Evolutionary conservation across 2,888 invertebrate genomes (phyloP).

Genomic region (Diarsia rubi): DNA sequence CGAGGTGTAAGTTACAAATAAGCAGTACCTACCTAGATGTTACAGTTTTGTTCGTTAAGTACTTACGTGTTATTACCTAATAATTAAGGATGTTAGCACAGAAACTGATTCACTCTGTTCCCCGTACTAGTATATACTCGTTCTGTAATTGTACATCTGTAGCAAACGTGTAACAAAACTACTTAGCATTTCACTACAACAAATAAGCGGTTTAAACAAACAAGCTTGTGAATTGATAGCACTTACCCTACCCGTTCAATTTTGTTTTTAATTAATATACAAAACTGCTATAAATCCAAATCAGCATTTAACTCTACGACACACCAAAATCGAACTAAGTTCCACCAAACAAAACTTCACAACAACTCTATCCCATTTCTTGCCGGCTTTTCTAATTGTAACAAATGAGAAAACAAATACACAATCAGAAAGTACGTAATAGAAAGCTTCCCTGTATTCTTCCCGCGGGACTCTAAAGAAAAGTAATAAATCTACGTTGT

Average conservation of each 20-base stretch:
- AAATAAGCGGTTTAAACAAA: no score
- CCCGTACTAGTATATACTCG: no score
- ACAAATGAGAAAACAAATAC: conserved; percentile 59
- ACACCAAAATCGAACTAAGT: background rate
- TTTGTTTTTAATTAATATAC: background rate
- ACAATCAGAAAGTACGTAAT: conserved; percentile 59
- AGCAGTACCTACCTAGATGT: no score
- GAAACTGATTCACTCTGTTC: no score
- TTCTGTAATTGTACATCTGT: no score
- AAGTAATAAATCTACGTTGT: conserved; percentile 60
- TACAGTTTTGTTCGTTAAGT: no score
- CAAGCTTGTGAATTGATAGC: background rate
- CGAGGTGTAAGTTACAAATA: no score
- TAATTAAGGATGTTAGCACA: no score
- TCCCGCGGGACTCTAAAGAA: conserved; percentile 56
- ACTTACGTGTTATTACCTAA: no score
- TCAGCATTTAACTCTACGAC: background rate
- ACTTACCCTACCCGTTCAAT: background rate
- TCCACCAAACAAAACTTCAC: conserved; percentile 5
- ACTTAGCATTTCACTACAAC: no score
- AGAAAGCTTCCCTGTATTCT: conserved; percentile 47
- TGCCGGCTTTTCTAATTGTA: conserved; percentile 46
- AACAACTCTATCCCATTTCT: conserved; percentile 30
- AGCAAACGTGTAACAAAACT: no score
- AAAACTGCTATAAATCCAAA: background rate